These are phyloP conservation scores for Sminthurides bifidus DNA, from an alignment of 1,140 invertebrate species.

Conservation along the genomic window DNA sequence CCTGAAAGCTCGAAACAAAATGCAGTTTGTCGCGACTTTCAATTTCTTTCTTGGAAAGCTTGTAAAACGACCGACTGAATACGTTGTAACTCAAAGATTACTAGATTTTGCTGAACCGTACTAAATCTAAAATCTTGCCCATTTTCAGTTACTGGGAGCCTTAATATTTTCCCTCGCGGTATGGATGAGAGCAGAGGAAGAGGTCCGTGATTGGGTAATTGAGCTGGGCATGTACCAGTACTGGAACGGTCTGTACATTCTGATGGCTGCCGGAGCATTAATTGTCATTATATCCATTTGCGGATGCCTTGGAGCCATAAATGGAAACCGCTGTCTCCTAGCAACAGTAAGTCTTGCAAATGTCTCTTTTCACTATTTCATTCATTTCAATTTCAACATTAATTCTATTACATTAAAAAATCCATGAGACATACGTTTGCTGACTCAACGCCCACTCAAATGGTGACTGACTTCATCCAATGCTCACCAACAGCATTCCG, in stretches of 20 bases:
- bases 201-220: conserved; percentile 64
- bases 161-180: conserved; percentile 61
- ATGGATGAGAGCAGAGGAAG: conserved; percentile 65
- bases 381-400: no score
- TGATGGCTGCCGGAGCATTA: conserved; percentile 54
- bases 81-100: neutral
- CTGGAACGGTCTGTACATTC: conserved; percentile 67
- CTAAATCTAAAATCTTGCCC: no score
- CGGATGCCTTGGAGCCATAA: conserved; percentile 48
- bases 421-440: no score
- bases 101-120: neutral
- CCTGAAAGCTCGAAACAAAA: neutral
- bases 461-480: no score
- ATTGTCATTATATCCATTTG: conserved; percentile 60
- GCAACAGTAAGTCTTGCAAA: conserved; percentile 33
- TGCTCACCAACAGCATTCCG: no score
- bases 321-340: conserved; percentile 32
- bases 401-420: no score
- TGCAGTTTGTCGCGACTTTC: neutral
- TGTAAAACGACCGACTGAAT: neutral
- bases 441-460: no score
- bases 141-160: conserved; percentile 55
- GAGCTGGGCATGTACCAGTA: conserved; percentile 58
- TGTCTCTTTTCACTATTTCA: no score
- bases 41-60: neutral